Evolutionary conservation across 2,888 invertebrate species (phyloP), one percentile per base, ranked within the genome.

Genomic region (Dryocosmus kuriphilus): DNA sequence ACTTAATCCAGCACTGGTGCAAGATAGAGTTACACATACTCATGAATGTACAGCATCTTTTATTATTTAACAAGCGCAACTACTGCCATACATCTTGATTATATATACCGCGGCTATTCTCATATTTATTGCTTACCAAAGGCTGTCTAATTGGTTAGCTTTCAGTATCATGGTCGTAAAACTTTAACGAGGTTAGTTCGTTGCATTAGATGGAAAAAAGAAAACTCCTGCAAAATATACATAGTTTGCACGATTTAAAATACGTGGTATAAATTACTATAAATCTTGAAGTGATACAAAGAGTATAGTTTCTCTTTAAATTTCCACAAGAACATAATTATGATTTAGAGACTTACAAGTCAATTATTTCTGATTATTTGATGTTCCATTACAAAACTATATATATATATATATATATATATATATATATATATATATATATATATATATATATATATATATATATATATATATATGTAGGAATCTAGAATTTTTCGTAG

Each of bases 41-140:
- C 24, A 16, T 27, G 24, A 41, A 67, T 7, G 14, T 27, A 30
- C 19, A 71, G 24, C 27, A 27, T 24, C 27, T 46, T 71, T 71
- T 38, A 71, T 71, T 71, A 71, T 71, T 46, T 71, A 71, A 51
- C 46, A 71, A 71, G 67, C 67, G 51, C 67, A 71, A 19, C 67
- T 27, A 51, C 67, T 30, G 51, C 51, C 30, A 71, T 71, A 46
- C 67, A 41, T 67, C 46, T 19, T 67, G 67, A 27, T 67, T 46
- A 30, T 46, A 67, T 67, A 67, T 67, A 67, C 67, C 51, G 46
- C 5, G 46, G 71, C 51, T 51, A 51, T 71, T 30, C 46, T 27
- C 11, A 46, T 71, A 51, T 71, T 71, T 71, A 71, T 71, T 71
- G n/a, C 71, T 22, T 51, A 71, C 71, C 51, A 55, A 71, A 55